Evolutionary conservation across 64 coral and sea anemone species (phyloP).

Genomic region (Acropora yongei): DNA sequence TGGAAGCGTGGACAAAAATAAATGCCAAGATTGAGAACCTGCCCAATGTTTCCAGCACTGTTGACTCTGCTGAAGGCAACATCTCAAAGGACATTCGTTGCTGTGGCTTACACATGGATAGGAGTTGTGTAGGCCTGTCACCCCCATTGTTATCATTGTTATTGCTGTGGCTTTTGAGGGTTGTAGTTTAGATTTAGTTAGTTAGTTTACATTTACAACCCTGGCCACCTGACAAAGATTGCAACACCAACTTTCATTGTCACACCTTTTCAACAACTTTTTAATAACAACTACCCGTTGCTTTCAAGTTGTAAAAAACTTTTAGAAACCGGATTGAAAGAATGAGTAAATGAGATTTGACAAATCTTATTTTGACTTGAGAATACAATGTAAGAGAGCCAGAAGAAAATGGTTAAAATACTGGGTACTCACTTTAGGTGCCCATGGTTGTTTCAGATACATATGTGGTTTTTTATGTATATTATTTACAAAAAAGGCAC

Average conservation of each 20-base stretch:
- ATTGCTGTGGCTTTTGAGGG: neutral
- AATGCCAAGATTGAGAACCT: slow-evolving; percentile 29
- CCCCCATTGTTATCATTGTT: too few species aligned
- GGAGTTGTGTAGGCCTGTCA: too few species aligned
- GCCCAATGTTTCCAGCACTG: slow-evolving; percentile 7
- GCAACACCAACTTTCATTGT: too few species aligned
- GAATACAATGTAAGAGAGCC: too few species aligned
- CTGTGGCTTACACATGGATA: neutral
- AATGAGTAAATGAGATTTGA: too few species aligned
- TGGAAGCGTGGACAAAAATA: slow-evolving; percentile 48
- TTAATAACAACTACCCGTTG: too few species aligned
- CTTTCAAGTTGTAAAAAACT: too few species aligned
- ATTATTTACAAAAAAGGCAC: too few species aligned
- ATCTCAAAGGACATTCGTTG: slow-evolving; percentile 23
- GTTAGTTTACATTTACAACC: neutral
- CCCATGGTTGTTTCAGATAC: slow-evolving; percentile 2
- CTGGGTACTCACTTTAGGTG: neutral
- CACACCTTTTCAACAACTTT: too few species aligned
- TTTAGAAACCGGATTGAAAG: too few species aligned
- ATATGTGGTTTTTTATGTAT: neutral
- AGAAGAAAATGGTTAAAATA: too few species aligned
- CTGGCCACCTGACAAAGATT: slow-evolving; percentile 1
- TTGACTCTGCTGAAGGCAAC: slow-evolving; percentile 17
- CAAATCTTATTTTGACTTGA: too few species aligned
- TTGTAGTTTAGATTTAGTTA: neutral